Base-by-base conservation (phyloP, 2,888 invertebrate species). In the Carterocephalus palaemon region DNA sequence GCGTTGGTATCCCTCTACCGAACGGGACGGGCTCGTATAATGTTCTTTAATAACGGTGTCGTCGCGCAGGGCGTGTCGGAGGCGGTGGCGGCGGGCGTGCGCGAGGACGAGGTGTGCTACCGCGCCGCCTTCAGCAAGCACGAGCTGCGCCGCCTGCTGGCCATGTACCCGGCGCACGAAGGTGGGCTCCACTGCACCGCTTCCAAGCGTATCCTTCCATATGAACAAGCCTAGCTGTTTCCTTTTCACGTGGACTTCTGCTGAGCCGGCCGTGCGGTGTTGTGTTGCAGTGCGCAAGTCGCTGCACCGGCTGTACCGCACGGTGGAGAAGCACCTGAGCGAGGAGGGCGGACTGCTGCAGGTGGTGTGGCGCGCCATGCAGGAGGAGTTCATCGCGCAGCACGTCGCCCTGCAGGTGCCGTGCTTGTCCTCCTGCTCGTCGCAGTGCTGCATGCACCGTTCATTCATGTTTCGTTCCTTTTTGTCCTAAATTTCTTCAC, bases 281-380 rank as follows among this genome's bases (percentile, higher is more conserved):
- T 6, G 94, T 95, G 68, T 94, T 65, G 93, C 97, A 90, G 96
- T 98, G 9, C 97, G 97, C 81, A 94, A 93, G 72, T 96, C 97
- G 1, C 86, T 98, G 52, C 97, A 98, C 78, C 92, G 95, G 64
- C 88, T 99, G 50, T 98, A 97, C 79, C 94, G 93, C 76, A 97
- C 97, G 78, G 97, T 99, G 43, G 99, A 99, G 75, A 99, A 99
- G 86, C 98, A 99, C 81, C 88, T 99, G 31, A 96, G 95, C 65
- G 97, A 97, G 79, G 96, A 96, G 79, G 95, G 95, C 73, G 97
- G 96, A 68, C 88, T 98, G 53, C 88, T 97, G 63, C 95, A 96
- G 90, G 99, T 99, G 37, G 99, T 99, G 46, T 99, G 99, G 99
- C 92, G 97, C 70, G 96, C 97, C 62, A 98, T 99, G 98, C 98